phyloP scores from a whole-genome alignment of 2,113 vertebrate species.

The Lagopus leucura region DNA sequence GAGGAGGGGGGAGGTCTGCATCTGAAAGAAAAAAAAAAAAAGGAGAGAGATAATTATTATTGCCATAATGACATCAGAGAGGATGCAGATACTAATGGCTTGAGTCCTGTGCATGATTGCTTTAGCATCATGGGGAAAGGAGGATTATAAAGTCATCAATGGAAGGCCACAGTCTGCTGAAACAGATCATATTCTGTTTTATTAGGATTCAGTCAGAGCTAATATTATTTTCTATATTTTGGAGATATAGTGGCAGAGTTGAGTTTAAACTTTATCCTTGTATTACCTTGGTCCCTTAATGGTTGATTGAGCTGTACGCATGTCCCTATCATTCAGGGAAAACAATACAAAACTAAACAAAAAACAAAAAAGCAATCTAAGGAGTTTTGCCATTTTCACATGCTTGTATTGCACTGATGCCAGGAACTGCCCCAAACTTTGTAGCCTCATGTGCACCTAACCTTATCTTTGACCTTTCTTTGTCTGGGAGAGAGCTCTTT shows the following conservation, averaged over 20 bases:
- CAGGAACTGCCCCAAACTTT: background rate
- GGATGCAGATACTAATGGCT: background rate
- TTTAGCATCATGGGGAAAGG: background rate
- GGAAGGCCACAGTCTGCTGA: background rate
- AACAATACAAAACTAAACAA: background rate
- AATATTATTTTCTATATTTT: background rate
- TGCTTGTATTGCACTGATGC: background rate
- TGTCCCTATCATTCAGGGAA: background rate
- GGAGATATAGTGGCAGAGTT: background rate
- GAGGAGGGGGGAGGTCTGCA: background rate
- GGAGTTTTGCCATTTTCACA: background rate
- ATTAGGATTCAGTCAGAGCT: fast-evolving
- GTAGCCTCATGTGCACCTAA: background rate
- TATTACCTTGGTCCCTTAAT: background rate
- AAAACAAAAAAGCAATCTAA: background rate
- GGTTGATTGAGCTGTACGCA: background rate
- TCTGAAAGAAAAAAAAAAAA: background rate
- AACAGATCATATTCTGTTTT: background rate
- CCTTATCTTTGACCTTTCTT: conserved; percentile 3
- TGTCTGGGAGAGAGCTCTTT: background rate
- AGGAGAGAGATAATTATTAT: background rate
- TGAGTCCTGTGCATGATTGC: fast-evolving
- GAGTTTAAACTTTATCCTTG: background rate
- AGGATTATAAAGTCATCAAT: background rate
- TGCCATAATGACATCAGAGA: background rate